These are phyloP conservation scores for Anastrepha ludens DNA, from an alignment of 1,140 invertebrate genomes.

Conservation along the genomic window DNA sequence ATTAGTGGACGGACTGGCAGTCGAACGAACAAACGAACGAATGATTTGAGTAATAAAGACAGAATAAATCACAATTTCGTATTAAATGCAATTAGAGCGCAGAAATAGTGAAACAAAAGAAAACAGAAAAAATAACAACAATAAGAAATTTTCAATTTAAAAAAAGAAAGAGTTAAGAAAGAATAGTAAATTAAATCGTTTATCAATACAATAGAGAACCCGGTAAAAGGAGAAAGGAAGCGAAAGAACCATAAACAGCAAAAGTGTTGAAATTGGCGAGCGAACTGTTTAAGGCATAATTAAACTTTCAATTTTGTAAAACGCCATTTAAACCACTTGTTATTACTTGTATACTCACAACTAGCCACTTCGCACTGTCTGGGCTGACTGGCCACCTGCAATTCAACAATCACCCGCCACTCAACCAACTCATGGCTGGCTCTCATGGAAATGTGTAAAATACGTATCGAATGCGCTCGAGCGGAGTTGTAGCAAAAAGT, in stretches of 20 bases:
- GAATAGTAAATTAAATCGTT: background rate
- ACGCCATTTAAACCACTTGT: background rate
- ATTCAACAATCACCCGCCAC: background rate
- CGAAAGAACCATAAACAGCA: background rate
- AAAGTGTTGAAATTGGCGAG: background rate
- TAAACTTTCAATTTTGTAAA: background rate
- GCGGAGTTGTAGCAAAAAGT: background rate
- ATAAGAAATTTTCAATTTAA: background rate
- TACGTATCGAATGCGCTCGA: background rate
- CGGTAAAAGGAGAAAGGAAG: conserved; percentile 3
- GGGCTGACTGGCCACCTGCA: conserved; percentile 33
- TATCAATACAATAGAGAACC: background rate
- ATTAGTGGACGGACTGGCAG: background rate
- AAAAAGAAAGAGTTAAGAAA: background rate
- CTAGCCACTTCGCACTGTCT: background rate
- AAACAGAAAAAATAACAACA: background rate
- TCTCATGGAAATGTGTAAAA: background rate
- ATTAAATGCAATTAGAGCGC: conserved; percentile 43
- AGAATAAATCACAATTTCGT: conserved; percentile 53
- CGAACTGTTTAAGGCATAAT: background rate
- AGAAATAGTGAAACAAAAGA: background rate
- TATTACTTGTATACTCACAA: background rate
- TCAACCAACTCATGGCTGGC: background rate
- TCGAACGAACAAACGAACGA: background rate
- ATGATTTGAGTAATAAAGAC: background rate